Percentiles rank a stretch among this genome's conserved stretches.
These are phyloP conservation scores for Macroramphosus scolopax DNA, from an alignment of 2,797 vertebrate genomes.

Conservation along the genomic window DNA sequence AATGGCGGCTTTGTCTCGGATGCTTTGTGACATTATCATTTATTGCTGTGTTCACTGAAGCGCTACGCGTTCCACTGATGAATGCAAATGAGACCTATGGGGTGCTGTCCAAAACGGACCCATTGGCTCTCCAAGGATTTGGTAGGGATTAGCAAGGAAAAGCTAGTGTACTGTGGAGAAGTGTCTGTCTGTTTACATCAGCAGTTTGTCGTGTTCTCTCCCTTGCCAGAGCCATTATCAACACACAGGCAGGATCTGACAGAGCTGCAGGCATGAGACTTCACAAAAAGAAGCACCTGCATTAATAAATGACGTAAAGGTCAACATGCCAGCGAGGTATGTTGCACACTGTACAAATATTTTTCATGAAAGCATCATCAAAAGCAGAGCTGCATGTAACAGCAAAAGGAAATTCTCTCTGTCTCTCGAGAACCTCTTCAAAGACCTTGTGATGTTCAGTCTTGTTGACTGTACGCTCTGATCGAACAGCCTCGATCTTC, in stretches of 20 bases:
- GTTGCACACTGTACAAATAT: conserved; percentile 1
- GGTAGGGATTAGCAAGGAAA: conserved; percentile 52
- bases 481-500: conserved; percentile 55
- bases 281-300: background rate
- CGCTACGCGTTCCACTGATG: conserved; percentile 27
- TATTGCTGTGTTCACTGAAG: conserved; percentile 7
- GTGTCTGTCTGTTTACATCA: conserved; percentile 59
- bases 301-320: conserved; percentile 29
- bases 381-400: conserved; percentile 6
- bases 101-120: conserved; percentile 55
- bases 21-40: conserved; percentile 13
- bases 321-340: background rate
- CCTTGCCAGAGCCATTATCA: conserved; percentile 15
- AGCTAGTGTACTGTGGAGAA: conserved; percentile 55
- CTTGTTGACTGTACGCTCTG: conserved; percentile 12
- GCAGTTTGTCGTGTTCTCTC: conserved; percentile 43
- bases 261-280: conserved; percentile 23
- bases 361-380: conserved; percentile 28
- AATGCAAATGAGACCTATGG: conserved; percentile 58
- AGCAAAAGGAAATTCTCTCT: conserved; percentile 14
- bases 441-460: conserved; percentile 35
- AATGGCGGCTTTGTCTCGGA: too few relatives aligned
- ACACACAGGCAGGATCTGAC: conserved; percentile 13
- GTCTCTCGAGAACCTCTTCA: conserved; percentile 36
- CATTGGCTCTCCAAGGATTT: conserved; percentile 50